A percentile compares a stretch with the other conserved stretches of the same genome.
phyloP scores from a whole-genome alignment of 1,140 invertebrate genomes.

The Dolichoris vasculosae region DNA sequence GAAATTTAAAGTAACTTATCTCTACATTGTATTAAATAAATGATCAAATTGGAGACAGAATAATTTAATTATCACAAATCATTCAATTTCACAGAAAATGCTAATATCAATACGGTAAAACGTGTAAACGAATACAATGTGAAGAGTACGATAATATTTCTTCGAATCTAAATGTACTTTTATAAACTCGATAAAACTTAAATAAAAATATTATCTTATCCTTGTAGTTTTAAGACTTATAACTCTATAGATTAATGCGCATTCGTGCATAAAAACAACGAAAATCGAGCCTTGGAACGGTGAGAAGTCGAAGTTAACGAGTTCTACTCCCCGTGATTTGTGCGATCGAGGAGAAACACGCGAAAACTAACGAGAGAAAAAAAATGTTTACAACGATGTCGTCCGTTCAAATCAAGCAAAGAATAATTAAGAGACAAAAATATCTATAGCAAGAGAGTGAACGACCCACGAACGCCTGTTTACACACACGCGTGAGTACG shows the following conservation, averaged over 20 bases:
- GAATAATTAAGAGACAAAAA: conserved; percentile 50
- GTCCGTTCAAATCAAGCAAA: conserved; percentile 7
- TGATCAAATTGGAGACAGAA: neutral
- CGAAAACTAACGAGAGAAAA: conserved; percentile 18
- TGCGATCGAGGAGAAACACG: conserved; percentile 34
- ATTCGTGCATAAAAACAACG: conserved; percentile 2
- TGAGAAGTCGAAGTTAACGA: conserved; percentile 32
- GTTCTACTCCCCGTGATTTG: conserved; percentile 32
- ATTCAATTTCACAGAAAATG: neutral
- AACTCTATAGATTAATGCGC: conserved; percentile 47
- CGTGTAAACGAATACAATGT: conserved; percentile 12
- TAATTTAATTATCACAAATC: neutral
- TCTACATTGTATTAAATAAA: neutral
- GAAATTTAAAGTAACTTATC: neutral
- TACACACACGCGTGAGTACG: neutral
- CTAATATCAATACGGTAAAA: conserved; percentile 32
- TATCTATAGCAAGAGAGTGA: conserved; percentile 41
- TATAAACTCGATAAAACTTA: conserved; percentile 42
- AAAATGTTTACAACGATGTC: conserved; percentile 12
- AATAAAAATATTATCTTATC: conserved; percentile 30
- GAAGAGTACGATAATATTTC: conserved; percentile 23
- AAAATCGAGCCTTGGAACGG: neutral
- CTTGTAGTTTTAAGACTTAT: conserved; percentile 25
- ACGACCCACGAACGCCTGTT: conserved; percentile 33
- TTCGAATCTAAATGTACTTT: conserved; percentile 40